A percentile compares a stretch with the other conserved stretches of the same genome.
Conservation (phyloP, 1,140 invertebrate genomes). For the Aricia agestis region DNA sequence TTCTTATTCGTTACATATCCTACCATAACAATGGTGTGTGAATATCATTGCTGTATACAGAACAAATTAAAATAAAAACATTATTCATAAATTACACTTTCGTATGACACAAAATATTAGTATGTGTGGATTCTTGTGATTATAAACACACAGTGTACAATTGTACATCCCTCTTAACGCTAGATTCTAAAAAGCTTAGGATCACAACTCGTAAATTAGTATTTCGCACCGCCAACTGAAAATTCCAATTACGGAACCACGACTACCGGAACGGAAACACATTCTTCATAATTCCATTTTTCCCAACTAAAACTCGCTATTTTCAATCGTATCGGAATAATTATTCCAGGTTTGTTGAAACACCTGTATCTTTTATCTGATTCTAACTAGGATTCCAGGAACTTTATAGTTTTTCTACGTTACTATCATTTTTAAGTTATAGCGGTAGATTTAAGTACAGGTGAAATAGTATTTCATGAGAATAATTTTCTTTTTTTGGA, state of each 20-base stretch:
- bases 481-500: no score
- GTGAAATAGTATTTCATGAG: no score
- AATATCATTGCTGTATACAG: no score
- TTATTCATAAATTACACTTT: no score
- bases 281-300: slow-evolving; percentile 21
- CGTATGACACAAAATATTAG: no score
- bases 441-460: no score
- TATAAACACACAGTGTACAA: not conserved
- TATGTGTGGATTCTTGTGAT: no score
- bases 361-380: not conserved
- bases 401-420: not conserved
- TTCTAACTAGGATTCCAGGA: not conserved
- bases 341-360: slow-evolving; percentile 14
- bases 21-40: no score
- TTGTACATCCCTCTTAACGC: not conserved
- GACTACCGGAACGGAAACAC: slow-evolving; percentile 17
- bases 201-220: slow-evolving; percentile 23
- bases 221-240: slow-evolving; percentile 21
- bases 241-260: slow-evolving; percentile 23
- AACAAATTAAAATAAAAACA: no score
- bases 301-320: slow-evolving; percentile 19
- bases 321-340: slow-evolving; percentile 22
- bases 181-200: slow-evolving; percentile 18
- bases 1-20: no score
- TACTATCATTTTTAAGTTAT: no score